A percentile compares a stretch with the other conserved stretches of the same genome.
phyloP scores from a whole-genome alignment of 2,888 invertebrate species.

The Escarpia spicata region DNA sequence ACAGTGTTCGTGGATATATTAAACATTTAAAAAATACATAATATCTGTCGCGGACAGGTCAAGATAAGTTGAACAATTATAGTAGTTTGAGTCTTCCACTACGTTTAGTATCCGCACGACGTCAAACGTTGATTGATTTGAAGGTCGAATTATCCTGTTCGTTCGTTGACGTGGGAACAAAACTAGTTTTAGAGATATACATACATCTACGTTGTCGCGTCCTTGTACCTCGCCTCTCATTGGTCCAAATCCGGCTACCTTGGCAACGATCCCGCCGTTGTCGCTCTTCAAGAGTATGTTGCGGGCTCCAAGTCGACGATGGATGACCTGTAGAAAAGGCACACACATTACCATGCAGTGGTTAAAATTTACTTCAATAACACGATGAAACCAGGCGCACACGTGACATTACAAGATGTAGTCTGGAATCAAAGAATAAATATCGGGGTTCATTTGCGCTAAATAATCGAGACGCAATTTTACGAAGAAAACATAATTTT shows the following conservation, averaged over 20 bases:
- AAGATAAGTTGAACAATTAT: too few species aligned
- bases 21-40: too few species aligned
- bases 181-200: neutral
- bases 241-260: slow-evolving; percentile 32
- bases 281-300: slow-evolving; percentile 28
- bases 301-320: slow-evolving; percentile 27
- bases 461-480: neutral
- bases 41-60: too few species aligned
- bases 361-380: neutral
- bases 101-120: too few species aligned
- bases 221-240: slow-evolving; percentile 22
- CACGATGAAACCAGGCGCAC: neutral
- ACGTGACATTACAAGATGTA: neutral
- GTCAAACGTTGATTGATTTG: too few species aligned
- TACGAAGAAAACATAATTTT: neutral
- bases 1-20: too few species aligned
- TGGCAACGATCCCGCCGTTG: slow-evolving; percentile 26
- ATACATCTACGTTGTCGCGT: neutral
- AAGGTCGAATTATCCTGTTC: too few species aligned
- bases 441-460: neutral
- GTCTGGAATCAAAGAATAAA: neutral
- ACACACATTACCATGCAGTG: neutral
- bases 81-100: too few species aligned
- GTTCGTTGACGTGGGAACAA: too few species aligned
- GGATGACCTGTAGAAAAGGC: slow-evolving; percentile 23